Evolutionary conservation across 2,888 invertebrate species (phyloP).

Genomic region (Habroteleia sp.): DNA sequence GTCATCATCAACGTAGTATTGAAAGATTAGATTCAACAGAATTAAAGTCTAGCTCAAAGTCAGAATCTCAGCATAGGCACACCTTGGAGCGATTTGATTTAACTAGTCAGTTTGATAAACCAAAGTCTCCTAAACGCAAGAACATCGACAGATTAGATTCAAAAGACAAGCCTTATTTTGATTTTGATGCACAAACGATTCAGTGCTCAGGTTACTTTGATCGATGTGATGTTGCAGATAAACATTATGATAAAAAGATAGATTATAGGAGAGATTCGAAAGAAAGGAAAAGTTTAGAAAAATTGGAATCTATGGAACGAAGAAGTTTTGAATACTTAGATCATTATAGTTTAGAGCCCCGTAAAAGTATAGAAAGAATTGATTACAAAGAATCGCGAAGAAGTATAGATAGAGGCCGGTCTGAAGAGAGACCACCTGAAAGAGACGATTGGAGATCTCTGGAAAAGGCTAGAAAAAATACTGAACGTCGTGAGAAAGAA

Average conservation of each 20-base stretch:
- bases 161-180: slow-evolving; percentile 72
- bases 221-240: slow-evolving; percentile 66
- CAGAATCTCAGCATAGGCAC: slow-evolving; percentile 74
- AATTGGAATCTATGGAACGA: slow-evolving; percentile 67
- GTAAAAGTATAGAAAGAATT: slow-evolving; percentile 66
- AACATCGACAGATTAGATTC: slow-evolving; percentile 75
- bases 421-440: slow-evolving; percentile 75
- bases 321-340: slow-evolving; percentile 72
- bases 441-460: slow-evolving; percentile 78
- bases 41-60: slow-evolving; percentile 65
- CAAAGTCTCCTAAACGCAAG: slow-evolving; percentile 69
- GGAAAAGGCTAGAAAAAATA: slow-evolving; percentile 76
- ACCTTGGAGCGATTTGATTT: slow-evolving; percentile 75
- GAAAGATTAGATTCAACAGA: slow-evolving; percentile 73
- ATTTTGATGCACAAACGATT: slow-evolving; percentile 75
- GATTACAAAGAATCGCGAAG: slow-evolving; percentile 66
- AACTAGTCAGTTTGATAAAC: slow-evolving; percentile 68
- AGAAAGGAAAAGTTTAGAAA: slow-evolving; percentile 70
- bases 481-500: slow-evolving; percentile 75
- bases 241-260: slow-evolving; percentile 66
- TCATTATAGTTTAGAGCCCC: slow-evolving; percentile 64
- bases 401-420: slow-evolving; percentile 62
- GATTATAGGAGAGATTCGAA: slow-evolving; percentile 69
- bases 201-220: slow-evolving; percentile 72
- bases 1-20: slow-evolving; percentile 69